Percentiles rank a stretch among this genome's conserved stretches.
phyloP scores from a whole-genome alignment of 2,113 vertebrate species.

The Dascyllus trimaculatus region DNA sequence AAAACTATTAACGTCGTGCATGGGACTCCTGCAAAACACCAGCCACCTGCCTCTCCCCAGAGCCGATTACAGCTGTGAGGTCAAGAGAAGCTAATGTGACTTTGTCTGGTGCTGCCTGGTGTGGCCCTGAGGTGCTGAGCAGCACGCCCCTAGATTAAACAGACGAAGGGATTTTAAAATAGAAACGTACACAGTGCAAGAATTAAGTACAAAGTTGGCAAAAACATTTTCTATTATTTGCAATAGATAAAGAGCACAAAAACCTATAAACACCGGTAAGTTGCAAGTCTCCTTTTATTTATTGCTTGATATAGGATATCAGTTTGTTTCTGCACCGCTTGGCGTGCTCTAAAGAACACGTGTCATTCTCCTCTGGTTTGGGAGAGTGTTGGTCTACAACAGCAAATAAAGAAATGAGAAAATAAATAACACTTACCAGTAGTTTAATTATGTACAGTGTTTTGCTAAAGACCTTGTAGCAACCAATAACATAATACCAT shows the following conservation, averaged over 20 bases:
- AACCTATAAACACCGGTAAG: slow-evolving; percentile 26
- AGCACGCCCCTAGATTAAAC: slow-evolving; percentile 56
- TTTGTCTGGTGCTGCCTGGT: slow-evolving; percentile 55
- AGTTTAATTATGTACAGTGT: background rate
- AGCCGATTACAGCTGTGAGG: slow-evolving; percentile 74
- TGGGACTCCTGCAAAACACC: slow-evolving; percentile 49
- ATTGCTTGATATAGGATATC: no score
- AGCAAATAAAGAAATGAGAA: slow-evolving; percentile 1
- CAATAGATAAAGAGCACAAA: slow-evolving; percentile 40
- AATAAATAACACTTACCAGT: background rate
- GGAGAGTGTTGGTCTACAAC: background rate
- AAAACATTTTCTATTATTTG: slow-evolving; percentile 28
- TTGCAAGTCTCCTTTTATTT: slow-evolving; percentile 25
- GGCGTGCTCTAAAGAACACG: slow-evolving; percentile 37
- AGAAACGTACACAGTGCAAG: slow-evolving; percentile 31
- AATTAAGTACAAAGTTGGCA: slow-evolving; percentile 48
- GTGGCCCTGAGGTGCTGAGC: slow-evolving; percentile 45
- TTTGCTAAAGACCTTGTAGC: background rate
- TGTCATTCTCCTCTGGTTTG: slow-evolving; percentile 42
- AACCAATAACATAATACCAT: no score
- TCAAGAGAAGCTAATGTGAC: slow-evolving; percentile 76
- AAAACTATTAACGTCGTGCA: slow-evolving; percentile 58
- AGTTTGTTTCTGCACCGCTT: slow-evolving; percentile 61
- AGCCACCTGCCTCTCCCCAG: slow-evolving; percentile 24
- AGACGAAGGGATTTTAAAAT: slow-evolving; percentile 47